Conservation (phyloP, 2,888 invertebrate species). For the Zygothrica quintamaculata region DNA sequence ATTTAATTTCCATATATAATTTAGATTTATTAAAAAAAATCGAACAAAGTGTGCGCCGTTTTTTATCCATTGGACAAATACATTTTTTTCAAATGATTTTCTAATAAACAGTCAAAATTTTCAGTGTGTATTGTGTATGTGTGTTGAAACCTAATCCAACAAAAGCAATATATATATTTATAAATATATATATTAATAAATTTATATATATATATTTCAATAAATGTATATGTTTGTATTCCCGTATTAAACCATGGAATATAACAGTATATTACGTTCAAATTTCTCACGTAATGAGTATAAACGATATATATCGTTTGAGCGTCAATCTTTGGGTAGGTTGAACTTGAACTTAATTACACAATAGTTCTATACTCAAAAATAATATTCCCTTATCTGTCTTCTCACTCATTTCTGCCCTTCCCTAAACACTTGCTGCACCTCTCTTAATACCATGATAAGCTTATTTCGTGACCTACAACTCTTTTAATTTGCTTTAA, state of each 20-base stretch:
- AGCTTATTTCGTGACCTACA: constrained; percentile 29
- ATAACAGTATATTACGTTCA: constrained; percentile 70
- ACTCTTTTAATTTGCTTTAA: no score
- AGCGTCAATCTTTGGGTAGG: constrained; percentile 79
- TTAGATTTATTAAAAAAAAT: constrained; percentile 11
- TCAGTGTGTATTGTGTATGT: constrained; percentile 6
- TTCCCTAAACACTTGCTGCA: no score
- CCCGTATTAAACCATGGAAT: constrained; percentile 51
- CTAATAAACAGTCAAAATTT: constrained; percentile 21
- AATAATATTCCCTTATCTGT: constrained; percentile 29
- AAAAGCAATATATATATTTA: background rate
- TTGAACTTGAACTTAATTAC: constrained; percentile 59
- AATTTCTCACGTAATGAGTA: constrained; percentile 81
- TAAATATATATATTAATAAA: background rate
- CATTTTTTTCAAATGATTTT: constrained; percentile 9
- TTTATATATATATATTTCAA: background rate
- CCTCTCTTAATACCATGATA: no score
- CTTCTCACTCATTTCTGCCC: no score
- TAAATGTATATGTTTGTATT: constrained; percentile 1
- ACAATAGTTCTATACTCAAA: constrained; percentile 27
- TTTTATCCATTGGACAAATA: constrained; percentile 5
- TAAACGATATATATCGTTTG: constrained; percentile 81
- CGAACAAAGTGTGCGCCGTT: constrained; percentile 34
- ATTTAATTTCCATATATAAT: background rate
- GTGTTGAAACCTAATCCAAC: background rate